Percentiles rank a stretch among this genome's conserved stretches.
Evolutionary conservation across 1,140 invertebrate species (phyloP).

Genomic region (Leucophenga varia): DNA sequence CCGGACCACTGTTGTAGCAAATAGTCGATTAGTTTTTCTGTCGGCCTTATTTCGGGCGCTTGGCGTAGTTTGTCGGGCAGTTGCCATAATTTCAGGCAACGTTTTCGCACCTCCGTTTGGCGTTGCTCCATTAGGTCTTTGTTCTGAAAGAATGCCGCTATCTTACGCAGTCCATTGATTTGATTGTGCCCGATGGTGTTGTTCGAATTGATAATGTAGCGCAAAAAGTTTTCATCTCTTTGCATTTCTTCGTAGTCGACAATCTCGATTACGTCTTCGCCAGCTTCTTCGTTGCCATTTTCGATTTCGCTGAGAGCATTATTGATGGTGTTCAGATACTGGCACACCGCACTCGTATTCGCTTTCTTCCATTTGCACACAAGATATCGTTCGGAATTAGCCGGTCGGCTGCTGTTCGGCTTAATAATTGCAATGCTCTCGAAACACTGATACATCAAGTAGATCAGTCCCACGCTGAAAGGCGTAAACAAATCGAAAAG

Average conservation of each 20-base stretch:
- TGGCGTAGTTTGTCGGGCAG: constrained; percentile 57
- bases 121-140: constrained; percentile 66
- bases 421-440: constrained; percentile 83
- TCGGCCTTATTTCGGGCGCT: constrained; percentile 42
- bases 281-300: too few relatives aligned
- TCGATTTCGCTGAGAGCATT: constrained; percentile 58
- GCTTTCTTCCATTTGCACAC: constrained; percentile 77
- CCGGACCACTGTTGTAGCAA: constrained; percentile 48
- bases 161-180: constrained; percentile 74
- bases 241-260: constrained; percentile 71
- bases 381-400: constrained; percentile 94
- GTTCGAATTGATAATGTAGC: constrained; percentile 81
- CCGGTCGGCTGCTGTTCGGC: constrained; percentile 91
- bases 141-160: constrained; percentile 74
- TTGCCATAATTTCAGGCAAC: constrained; percentile 76
- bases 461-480: constrained; percentile 89
- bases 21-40: constrained; percentile 47
- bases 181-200: constrained; percentile 72
- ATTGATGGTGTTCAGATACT: constrained; percentile 74
- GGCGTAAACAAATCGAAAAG: constrained; percentile 92
- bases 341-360: constrained; percentile 61
- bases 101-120: constrained; percentile 68
- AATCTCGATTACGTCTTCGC: constrained; percentile 62
- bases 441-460: constrained; percentile 89
- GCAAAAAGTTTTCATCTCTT: constrained; percentile 67